Base-by-base conservation (phyloP, 2,113 vertebrate species). In the Mesitornis unicolor region DNA sequence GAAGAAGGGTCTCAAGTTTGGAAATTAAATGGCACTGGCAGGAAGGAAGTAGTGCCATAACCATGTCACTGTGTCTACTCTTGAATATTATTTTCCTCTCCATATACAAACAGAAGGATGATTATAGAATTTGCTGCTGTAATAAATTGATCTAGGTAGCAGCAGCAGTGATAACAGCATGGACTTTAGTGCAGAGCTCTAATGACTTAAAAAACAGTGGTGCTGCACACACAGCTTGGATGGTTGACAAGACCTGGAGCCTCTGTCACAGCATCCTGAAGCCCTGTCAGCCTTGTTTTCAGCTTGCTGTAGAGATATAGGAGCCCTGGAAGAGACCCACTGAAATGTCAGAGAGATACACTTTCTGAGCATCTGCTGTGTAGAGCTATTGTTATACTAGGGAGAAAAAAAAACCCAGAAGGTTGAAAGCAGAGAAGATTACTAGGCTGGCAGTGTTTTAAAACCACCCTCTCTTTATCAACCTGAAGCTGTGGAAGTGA, bases 241-340 rank as follows among this genome's bases (percentile, higher is more conserved):
- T 22, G 13, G 43, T 36, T 0, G 0, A 7, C 29, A 60, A 33
- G 61, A 65, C 20, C 14, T 51, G n/a, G 16, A 86, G 9, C 24
- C 31, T 47, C 28, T 50, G 16, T 24, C 38, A 59, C 35, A 70
- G 51, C 36, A 47, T 24, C 40, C 80, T 65, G 50, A 65, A 84
- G 21, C 28, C 20, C 16, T 1, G 8, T 26, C 45, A 73, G 5
- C 2, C 2, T n/a, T 31, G 16, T 43, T 63, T 81, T 61, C 42
- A 74, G 9, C 35, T 73, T 65, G n/a, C 25, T 87, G 33, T 54
- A 45, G 36, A 91, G 25, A 61, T 21, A 4, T 16, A 64, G 77
- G 31, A 79, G 60, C 31, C 42, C 60, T 54, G 63, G 50, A 60
- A 38, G 28, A 84, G 15, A 77, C 22, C 4, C 50, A 16, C 59